Evolutionary conservation across 2,113 vertebrate genomes (phyloP).

Genomic region (Gadus chalcogrammus): DNA sequence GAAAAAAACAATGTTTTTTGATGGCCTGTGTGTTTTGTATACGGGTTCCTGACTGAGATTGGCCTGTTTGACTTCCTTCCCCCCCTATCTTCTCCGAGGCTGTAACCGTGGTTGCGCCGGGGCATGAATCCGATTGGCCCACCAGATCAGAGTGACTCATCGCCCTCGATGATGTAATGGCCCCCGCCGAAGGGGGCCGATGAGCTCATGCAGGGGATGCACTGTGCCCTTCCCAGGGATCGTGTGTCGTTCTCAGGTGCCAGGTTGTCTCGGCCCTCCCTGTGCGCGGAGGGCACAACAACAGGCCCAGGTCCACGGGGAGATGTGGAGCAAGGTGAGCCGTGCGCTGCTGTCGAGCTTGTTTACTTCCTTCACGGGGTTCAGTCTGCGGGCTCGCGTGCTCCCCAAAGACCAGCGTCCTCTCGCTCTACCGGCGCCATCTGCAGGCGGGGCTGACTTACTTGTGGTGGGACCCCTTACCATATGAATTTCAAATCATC

Average conservation of each 20-base stretch:
- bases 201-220: constrained; percentile 50
- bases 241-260: constrained; percentile 50
- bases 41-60: too few species aligned
- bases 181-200: constrained; percentile 45
- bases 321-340: constrained; percentile 22
- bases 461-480: neutral
- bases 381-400: constrained; percentile 30
- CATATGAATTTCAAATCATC: neutral
- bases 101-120: constrained; percentile 1
- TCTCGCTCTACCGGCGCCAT: neutral
- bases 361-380: constrained; percentile 43
- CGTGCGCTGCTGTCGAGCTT: constrained; percentile 43
- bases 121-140: constrained; percentile 32
- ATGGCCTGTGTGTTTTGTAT: too few species aligned
- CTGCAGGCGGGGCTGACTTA: neutral
- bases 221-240: constrained; percentile 23
- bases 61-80: too few species aligned
- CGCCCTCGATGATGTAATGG: constrained; percentile 65
- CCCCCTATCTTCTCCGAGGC: too few species aligned
- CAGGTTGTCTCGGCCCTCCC: constrained; percentile 31
- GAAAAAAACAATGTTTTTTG: too few species aligned
- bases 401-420: constrained; percentile 16
- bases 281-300: constrained; percentile 30
- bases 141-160: constrained; percentile 62
- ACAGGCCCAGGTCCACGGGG: constrained; percentile 20